Evolutionary conservation across 2,113 vertebrate species (phyloP).

Genomic region (Ptychochromis oligacanthus): DNA sequence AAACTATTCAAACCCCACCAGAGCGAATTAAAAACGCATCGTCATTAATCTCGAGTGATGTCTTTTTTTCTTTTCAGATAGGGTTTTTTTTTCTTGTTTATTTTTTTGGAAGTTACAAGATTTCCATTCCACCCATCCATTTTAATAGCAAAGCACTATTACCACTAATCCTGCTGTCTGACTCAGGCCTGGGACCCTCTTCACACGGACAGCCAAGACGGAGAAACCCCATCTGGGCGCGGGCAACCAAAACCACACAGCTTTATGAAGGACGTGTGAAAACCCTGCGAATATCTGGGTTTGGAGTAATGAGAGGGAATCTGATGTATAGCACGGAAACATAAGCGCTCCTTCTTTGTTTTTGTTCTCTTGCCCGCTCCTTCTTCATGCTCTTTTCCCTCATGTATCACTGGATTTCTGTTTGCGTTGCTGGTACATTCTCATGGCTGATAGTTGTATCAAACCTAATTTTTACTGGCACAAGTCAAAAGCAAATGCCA

Average conservation of each 20-base stretch:
- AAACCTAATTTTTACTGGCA: slow-evolving; percentile 49
- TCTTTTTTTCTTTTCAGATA: slow-evolving; percentile 28
- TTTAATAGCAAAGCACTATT: slow-evolving; percentile 47
- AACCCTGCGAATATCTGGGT: slow-evolving; percentile 49
- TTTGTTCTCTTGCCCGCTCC: slow-evolving; percentile 30
- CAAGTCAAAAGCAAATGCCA: slow-evolving; percentile 54
- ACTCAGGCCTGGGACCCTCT: slow-evolving; percentile 29
- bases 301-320: slow-evolving; percentile 49
- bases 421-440: slow-evolving; percentile 33
- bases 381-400: not conserved
- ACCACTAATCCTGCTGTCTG: slow-evolving; percentile 65
- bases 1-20: slow-evolving; percentile 40
- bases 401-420: slow-evolving; percentile 31
- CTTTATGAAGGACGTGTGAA: slow-evolving; percentile 61
- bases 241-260: slow-evolving; percentile 53
- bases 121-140: slow-evolving; percentile 43
- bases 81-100: not conserved
- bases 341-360: slow-evolving; percentile 37
- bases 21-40: slow-evolving; percentile 50
- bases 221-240: slow-evolving; percentile 51
- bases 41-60: slow-evolving; percentile 51
- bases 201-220: slow-evolving; percentile 36
- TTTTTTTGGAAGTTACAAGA: slow-evolving; percentile 14
- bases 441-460: slow-evolving; percentile 41
- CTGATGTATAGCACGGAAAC: slow-evolving; percentile 54